Evolutionary conservation across 2,797 vertebrate genomes (phyloP).

Genomic region (Lycodopsis pacificus): DNA sequence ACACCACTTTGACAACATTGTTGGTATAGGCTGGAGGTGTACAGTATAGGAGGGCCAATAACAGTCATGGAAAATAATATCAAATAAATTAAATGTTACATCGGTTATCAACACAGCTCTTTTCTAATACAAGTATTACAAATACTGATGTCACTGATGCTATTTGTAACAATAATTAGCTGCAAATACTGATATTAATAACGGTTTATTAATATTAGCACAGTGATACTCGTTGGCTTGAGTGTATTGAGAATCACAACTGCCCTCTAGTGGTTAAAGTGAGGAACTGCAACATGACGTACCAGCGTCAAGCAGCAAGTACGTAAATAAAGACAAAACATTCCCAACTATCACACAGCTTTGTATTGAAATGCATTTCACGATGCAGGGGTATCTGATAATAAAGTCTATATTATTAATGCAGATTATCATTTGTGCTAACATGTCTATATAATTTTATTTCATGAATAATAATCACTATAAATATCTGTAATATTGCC

Average conservation of each 20-base stretch:
- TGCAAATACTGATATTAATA: neutral
- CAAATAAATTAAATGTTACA: neutral
- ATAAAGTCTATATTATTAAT: neutral
- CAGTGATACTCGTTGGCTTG: neutral
- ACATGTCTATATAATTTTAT: neutral
- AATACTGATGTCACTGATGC: neutral
- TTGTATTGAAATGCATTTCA: neutral
- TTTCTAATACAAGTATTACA: neutral
- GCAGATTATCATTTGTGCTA: neutral
- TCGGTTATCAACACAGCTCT: too few species aligned
- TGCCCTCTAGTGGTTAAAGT: slow-evolving; percentile 12
- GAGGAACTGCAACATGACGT: neutral
- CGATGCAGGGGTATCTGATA: neutral
- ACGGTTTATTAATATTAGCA: neutral
- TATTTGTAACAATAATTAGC: neutral
- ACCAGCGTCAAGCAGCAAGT: neutral
- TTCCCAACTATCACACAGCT: neutral
- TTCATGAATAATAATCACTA: neutral
- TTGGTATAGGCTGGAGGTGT: neutral
- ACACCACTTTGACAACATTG: neutral
- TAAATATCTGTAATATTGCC: neutral
- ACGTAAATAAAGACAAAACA: neutral
- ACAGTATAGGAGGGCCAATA: neutral
- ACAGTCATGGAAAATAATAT: neutral
- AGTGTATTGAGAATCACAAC: neutral